Evolutionary conservation across 2,113 vertebrate genomes (phyloP).

Genomic region (Catharus minimus): DNA sequence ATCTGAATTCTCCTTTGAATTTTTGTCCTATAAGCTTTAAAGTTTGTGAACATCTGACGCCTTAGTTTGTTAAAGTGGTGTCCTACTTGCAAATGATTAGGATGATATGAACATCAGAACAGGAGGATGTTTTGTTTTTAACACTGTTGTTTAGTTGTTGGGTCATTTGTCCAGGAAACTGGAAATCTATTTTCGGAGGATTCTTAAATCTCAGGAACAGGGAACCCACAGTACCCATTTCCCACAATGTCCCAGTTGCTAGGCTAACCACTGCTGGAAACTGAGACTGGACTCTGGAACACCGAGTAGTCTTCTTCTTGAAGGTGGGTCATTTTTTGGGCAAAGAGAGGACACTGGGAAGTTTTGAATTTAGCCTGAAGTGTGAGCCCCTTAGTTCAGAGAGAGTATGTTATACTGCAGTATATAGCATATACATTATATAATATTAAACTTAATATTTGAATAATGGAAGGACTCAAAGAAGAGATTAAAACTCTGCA

Average conservation of each 20-base stretch:
- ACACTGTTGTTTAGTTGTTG: neutral
- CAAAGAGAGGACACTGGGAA: neutral
- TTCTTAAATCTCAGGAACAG: neutral
- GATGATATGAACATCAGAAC: neutral
- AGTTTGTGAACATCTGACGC: neutral
- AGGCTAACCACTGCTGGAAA: neutral
- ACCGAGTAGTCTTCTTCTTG: neutral
- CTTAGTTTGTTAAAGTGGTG: neutral
- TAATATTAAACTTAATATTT: neutral
- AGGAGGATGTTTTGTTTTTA: neutral
- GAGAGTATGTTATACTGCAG: fast-evolving
- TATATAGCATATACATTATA: neutral
- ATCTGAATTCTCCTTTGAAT: neutral
- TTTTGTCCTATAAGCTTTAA: neutral
- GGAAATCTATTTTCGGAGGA: neutral
- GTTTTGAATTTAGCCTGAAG: neutral
- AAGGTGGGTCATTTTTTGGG: neutral
- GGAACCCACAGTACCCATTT: neutral
- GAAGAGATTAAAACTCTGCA: neutral
- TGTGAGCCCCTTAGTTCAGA: neutral
- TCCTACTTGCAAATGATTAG: neutral
- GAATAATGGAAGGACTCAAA: neutral
- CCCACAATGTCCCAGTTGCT: neutral
- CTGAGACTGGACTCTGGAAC: neutral
- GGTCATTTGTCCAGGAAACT: neutral